A percentile compares a stretch with the other conserved stretches of the same genome.
Conservation (phyloP, 2,888 invertebrate genomes). For the Andrena minutula region DNA sequence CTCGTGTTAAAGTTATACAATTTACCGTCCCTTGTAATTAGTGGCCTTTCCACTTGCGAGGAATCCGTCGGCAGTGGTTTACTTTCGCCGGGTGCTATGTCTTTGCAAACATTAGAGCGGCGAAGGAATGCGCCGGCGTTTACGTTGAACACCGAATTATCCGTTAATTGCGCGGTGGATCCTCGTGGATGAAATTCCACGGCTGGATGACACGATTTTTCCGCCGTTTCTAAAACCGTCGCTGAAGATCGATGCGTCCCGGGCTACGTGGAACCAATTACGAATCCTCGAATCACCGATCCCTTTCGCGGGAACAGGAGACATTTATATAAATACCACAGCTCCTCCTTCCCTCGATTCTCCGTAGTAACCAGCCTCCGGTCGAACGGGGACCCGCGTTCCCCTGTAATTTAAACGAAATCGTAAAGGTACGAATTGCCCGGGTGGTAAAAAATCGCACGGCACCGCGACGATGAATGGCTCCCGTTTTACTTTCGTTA, state of each 20-base stretch:
- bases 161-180: constrained; percentile 43
- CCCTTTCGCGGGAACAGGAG: neutral
- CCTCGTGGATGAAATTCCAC: constrained; percentile 24
- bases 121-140: constrained; percentile 50
- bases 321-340: constrained; percentile 46
- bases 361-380: constrained; percentile 40
- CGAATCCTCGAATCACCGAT: no score
- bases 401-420: constrained; percentile 61
- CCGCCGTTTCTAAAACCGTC: neutral
- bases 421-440: constrained; percentile 61
- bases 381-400: constrained; percentile 26
- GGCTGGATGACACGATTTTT: constrained; percentile 35
- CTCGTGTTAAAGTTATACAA: constrained; percentile 73
- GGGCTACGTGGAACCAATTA: no score
- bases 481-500: constrained; percentile 71
- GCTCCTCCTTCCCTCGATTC: constrained; percentile 34
- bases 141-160: constrained; percentile 54
- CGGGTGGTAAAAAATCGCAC: constrained; percentile 62
- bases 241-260: neutral
- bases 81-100: constrained; percentile 65
- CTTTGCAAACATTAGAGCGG: constrained; percentile 68
- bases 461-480: constrained; percentile 61
- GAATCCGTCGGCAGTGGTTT: constrained; percentile 60
- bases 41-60: constrained; percentile 51
- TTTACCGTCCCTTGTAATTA: constrained; percentile 70